Evolutionary conservation across 2,888 invertebrate species (phyloP).

Genomic region (Brassicogethes aeneus): DNA sequence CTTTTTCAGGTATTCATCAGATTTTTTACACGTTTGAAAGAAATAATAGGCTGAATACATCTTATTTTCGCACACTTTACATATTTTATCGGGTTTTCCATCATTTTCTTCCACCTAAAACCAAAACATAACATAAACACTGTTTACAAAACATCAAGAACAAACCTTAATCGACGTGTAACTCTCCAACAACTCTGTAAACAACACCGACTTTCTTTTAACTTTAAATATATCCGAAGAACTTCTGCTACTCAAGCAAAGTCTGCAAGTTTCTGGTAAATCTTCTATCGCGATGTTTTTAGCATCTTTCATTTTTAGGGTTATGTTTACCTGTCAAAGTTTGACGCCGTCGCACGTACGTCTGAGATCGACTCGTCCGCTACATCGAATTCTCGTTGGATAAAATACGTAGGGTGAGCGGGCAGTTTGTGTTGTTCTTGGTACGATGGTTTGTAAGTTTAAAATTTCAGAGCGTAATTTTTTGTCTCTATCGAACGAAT

Average conservation of each 20-base stretch:
- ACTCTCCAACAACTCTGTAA: neutral
- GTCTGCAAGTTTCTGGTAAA: neutral
- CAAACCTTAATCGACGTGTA: neutral
- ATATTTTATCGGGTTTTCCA: slow-evolving; percentile 13
- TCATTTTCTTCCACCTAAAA: slow-evolving; percentile 11
- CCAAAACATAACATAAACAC: neutral
- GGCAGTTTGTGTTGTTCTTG: too few relatives aligned
- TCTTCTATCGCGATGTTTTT: neutral
- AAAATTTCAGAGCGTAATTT: too few relatives aligned
- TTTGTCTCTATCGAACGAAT: too few relatives aligned
- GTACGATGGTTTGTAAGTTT: too few relatives aligned
- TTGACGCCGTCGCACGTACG: neutral
- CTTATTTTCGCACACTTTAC: slow-evolving; percentile 13
- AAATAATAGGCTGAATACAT: slow-evolving; percentile 12
- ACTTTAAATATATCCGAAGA: neutral
- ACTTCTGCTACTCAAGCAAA: neutral
- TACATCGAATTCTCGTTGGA: too few relatives aligned
- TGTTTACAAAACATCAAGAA: neutral
- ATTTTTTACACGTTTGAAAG: slow-evolving; percentile 11
- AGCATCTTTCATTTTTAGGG: neutral
- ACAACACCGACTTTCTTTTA: neutral
- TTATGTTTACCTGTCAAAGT: neutral
- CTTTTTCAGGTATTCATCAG: slow-evolving; percentile 8
- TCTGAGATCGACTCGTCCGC: too few relatives aligned
- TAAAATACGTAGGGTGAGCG: too few relatives aligned